phyloP scores from a whole-genome alignment of 2,113 vertebrate species.

The Chitala chitala region DNA sequence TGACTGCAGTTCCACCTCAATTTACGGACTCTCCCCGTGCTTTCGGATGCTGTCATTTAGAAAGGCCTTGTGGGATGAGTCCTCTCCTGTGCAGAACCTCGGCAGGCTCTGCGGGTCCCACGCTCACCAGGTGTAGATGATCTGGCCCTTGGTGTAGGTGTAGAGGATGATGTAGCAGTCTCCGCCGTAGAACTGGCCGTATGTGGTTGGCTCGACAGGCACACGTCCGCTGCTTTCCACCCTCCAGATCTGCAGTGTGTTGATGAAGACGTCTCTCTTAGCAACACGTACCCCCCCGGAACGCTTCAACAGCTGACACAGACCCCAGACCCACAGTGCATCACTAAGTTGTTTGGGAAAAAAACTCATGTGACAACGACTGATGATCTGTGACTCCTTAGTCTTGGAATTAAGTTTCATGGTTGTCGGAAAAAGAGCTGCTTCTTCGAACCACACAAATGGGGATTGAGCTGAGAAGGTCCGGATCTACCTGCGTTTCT shows the following conservation, averaged over 20 bases:
- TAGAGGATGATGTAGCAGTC: conserved; percentile 92
- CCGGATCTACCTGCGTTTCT: conserved; percentile 69
- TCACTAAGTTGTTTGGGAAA: background rate
- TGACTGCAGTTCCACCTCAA: no score
- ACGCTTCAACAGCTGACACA: no score
- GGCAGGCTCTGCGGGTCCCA: no score
- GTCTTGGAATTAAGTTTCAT: background rate
- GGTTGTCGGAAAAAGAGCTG: background rate
- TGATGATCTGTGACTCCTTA: background rate
- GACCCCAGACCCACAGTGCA: no score
- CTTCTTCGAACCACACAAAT: no score
- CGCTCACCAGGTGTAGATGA: conserved; percentile 85
- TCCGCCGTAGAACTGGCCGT: conserved; percentile 82
- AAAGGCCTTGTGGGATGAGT: no score
- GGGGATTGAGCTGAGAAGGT: background rate
- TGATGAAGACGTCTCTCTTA: no score
- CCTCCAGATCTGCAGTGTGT: conserved; percentile 73
- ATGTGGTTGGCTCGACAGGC: conserved; percentile 55
- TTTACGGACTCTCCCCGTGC: no score
- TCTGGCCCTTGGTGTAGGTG: conserved; percentile 70
- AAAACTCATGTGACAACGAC: background rate
- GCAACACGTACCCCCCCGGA: no score
- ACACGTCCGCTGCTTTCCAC: conserved; percentile 74
- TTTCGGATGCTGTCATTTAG: no score
- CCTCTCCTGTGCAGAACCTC: background rate